Percentiles rank a stretch among this genome's conserved stretches.
These are phyloP conservation scores for Sisyra terminalis DNA, from an alignment of 2,888 invertebrate species.

Conservation along the genomic window DNA sequence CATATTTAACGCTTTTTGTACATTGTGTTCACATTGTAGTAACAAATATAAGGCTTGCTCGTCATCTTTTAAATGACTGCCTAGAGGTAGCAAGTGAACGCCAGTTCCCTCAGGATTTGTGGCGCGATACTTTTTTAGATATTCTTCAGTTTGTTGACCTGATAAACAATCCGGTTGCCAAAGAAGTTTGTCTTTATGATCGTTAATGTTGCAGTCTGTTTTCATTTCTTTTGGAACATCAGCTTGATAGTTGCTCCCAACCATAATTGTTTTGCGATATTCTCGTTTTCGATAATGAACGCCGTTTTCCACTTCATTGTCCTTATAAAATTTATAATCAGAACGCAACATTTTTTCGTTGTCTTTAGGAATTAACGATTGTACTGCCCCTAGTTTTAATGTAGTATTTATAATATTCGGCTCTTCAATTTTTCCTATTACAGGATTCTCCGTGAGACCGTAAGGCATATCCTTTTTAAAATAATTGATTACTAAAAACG, in stretches of 20 bases:
- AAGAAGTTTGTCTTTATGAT: slow-evolving; percentile 85
- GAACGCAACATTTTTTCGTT: too few species aligned
- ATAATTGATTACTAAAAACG: too few species aligned
- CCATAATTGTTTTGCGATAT: slow-evolving; percentile 64
- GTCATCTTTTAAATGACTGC: slow-evolving; percentile 70
- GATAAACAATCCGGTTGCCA: slow-evolving; percentile 77
- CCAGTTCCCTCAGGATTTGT: slow-evolving; percentile 23
- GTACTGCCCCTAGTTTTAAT: too few species aligned
- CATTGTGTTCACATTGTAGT: slow-evolving; percentile 86
- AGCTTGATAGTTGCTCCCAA: slow-evolving; percentile 87
- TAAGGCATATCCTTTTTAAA: too few species aligned
- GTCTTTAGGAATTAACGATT: too few species aligned
- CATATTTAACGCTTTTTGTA: slow-evolving; percentile 74
- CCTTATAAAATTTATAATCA: too few species aligned
- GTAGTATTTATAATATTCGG: too few species aligned
- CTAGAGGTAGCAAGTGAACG: slow-evolving; percentile 43
- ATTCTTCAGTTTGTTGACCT: slow-evolving; percentile 61
- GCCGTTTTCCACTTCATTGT: too few species aligned
- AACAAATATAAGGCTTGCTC: slow-evolving; percentile 80
- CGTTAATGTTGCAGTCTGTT: slow-evolving; percentile 86
- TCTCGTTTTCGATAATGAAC: too few species aligned
- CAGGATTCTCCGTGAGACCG: too few species aligned
- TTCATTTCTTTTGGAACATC: slow-evolving; percentile 81
- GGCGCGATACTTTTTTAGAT: slow-evolving; percentile 42
- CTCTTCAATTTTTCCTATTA: too few species aligned